A percentile compares a stretch with the other conserved stretches of the same genome.
phyloP scores from a whole-genome alignment of 2,797 vertebrate species.

The Cirrhinus molitorella region DNA sequence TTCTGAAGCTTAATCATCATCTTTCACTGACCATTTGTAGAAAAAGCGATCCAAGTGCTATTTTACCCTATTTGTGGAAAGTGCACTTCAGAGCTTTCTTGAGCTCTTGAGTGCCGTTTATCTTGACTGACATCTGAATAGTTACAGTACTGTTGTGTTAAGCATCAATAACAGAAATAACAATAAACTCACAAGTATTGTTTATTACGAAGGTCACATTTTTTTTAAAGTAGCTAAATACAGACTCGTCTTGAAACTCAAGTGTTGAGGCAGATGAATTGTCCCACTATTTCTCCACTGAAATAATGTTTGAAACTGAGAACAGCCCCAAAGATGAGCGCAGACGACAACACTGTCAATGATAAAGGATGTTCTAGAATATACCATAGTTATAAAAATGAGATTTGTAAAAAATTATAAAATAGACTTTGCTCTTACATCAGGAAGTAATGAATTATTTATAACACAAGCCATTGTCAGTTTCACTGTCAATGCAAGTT shows the following conservation, averaged over 20 bases:
- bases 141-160: not conserved
- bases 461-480: conserved; percentile 16
- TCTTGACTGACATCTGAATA: not conserved
- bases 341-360: conserved; percentile 5
- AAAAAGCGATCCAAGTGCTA: too few relatives aligned
- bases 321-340: conserved; percentile 26
- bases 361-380: conserved; percentile 21
- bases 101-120: not conserved
- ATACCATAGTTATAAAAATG: conserved; percentile 29
- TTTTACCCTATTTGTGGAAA: not conserved
- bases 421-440: conserved; percentile 58
- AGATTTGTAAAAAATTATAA: conserved; percentile 55
- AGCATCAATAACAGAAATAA: not conserved
- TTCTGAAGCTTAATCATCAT: not conserved
- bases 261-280: conserved; percentile 29
- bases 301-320: conserved; percentile 31
- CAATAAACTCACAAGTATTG: conserved; percentile 24
- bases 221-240: conserved; percentile 65
- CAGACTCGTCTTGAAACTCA: conserved; percentile 54
- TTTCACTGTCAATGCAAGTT: not conserved
- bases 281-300: conserved; percentile 23
- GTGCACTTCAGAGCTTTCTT: not conserved
- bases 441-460: conserved; percentile 34
- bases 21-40: not conserved
- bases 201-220: conserved; percentile 63